Percentiles rank a stretch among this genome's conserved stretches.
Conservation (phyloP, 2,797 vertebrate species). For the Agapornis canus region DNA sequence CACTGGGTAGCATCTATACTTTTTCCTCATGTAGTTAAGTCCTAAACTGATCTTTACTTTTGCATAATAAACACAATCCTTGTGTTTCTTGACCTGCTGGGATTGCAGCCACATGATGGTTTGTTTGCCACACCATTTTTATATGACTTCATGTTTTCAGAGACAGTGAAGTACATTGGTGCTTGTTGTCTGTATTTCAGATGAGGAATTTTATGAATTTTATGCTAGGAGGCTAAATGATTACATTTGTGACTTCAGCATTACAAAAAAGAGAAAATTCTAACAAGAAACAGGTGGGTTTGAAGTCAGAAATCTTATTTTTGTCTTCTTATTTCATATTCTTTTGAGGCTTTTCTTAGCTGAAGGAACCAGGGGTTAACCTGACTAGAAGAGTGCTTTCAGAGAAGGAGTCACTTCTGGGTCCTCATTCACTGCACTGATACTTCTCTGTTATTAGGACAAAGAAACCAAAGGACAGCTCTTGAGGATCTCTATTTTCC, state of each 20-base stretch:
- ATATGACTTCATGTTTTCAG: background rate
- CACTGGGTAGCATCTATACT: background rate
- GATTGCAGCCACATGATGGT: background rate
- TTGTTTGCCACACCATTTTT: background rate
- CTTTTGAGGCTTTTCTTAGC: background rate
- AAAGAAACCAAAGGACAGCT: background rate
- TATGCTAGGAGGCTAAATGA: background rate
- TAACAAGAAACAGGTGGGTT: background rate
- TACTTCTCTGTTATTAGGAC: background rate
- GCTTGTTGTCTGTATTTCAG: background rate
- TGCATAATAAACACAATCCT: background rate
- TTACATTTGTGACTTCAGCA: background rate
- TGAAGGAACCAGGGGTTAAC: background rate
- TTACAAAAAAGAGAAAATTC: background rate
- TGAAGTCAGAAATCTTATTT: background rate
- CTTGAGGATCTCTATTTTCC: background rate
- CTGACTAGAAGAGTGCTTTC: background rate
- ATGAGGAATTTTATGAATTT: background rate
- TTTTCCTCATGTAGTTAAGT: background rate
- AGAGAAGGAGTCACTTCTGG: background rate
- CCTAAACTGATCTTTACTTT: background rate
- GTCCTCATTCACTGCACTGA: background rate
- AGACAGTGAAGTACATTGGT: background rate
- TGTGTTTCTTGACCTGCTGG: background rate
- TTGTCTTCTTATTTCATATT: background rate